These are phyloP conservation scores for Diprion similis DNA, from an alignment of 1,140 invertebrate genomes.

Conservation along the genomic window DNA sequence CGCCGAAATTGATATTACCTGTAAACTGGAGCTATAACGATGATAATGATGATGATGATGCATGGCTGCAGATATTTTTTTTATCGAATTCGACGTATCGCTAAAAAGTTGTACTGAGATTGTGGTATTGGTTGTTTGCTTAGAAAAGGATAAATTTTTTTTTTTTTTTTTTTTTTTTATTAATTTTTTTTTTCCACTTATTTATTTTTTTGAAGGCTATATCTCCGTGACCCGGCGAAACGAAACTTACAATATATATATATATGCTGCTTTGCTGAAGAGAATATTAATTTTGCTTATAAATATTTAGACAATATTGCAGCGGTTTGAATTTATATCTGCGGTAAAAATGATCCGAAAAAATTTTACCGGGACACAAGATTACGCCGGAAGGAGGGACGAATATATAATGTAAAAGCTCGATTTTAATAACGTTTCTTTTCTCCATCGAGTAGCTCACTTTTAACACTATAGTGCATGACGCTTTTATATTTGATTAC, in stretches of 20 bases:
- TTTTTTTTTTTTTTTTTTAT: conserved; percentile 41
- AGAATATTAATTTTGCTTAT: not conserved
- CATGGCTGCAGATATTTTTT: too few species aligned
- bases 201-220: conserved; percentile 27
- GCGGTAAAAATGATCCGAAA: not conserved
- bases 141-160: conserved; percentile 28
- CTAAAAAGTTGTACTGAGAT: conserved; percentile 58
- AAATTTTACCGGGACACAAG: conserved; percentile 19
- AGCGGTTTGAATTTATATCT: conserved; percentile 1
- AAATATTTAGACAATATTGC: not conserved
- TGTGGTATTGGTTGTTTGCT: conserved; percentile 63
- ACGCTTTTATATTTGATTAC: conserved; percentile 46
- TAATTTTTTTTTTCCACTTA: conserved; percentile 32
- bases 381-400: conserved; percentile 27
- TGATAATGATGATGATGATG: too few species aligned
- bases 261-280: too few species aligned
- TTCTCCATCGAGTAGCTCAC: conserved; percentile 61
- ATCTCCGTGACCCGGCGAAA: conserved; percentile 2
- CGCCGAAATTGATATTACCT: conserved; percentile 59
- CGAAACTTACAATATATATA: not conserved
- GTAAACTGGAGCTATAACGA: conserved; percentile 29
- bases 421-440: conserved; percentile 56
- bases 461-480: conserved; percentile 63
- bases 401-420: conserved; percentile 62
- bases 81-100: conserved; percentile 57